Conservation (phyloP, 2,113 vertebrate genomes). For the Ameiurus melas region DNA sequence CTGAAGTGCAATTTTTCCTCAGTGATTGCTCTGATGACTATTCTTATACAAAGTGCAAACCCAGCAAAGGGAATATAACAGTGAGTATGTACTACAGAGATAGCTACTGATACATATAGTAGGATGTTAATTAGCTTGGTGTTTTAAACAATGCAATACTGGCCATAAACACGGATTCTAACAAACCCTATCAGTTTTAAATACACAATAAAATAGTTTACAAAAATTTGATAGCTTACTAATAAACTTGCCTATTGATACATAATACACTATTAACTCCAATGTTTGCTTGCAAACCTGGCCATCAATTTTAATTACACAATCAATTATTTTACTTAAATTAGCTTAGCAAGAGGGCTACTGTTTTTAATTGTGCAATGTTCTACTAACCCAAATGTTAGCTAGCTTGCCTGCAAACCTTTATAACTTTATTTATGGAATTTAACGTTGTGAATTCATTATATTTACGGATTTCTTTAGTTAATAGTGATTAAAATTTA, state of each 20-base stretch:
- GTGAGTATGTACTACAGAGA: not conserved
- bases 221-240: not conserved
- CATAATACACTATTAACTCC: not conserved
- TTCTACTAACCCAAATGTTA: not conserved
- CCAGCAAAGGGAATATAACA: not conserved
- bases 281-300: not conserved
- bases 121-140: not conserved
- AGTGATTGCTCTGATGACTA: not conserved
- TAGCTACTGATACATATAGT: not conserved
- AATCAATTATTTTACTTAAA: not conserved
- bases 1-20: not conserved
- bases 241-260: not conserved
- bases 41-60: conserved; percentile 3
- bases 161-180: not conserved
- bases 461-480: not conserved
- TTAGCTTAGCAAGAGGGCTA: not conserved
- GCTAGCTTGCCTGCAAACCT: not conserved
- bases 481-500: not conserved
- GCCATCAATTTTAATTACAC: not conserved
- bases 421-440: too few species aligned
- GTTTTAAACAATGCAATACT: not conserved
- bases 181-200: not conserved
- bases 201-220: not conserved
- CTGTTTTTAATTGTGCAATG: not conserved
- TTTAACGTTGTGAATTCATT: too few species aligned